Evolutionary conservation across 2,888 invertebrate species (phyloP), one percentile per base, ranked within the genome.

Genomic region (Psylliodes chrysocephalus): DNA sequence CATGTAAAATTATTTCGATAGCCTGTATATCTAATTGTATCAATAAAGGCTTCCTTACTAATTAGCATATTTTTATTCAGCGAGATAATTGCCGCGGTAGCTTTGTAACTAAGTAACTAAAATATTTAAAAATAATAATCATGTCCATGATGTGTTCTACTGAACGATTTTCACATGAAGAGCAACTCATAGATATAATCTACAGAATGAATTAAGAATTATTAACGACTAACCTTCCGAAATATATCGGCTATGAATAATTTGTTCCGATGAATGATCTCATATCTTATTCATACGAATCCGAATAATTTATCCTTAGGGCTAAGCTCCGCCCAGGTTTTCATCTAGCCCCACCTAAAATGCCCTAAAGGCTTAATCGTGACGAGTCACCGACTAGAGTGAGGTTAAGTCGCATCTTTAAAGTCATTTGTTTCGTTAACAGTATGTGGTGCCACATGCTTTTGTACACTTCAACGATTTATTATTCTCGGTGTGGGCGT

Each of bases 401-500:
- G 46, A 63, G 55, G 64, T 64, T 64, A 53, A 60, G 64, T 49
- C 40, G 47, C 49, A 63, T 63, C 54, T 60, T 14, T 38, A 40
- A 35, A 51, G 56, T 63, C 66, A 56, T 63, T 63, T 66, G 59
- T 66, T 60, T 60, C 60, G 35, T 25, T 55, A 66, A 49, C 66
- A 47, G 66, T 64, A 64, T 60, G 63, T 66, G 66, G 63, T 63
- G 62, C 28, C 49, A 49, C 49, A 49, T 49, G 49, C 49, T 49
- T 49, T 49, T 49, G 15, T 49, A 30, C 30, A 15, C 19, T 49
- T 49, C 14, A 28, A 49, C 28, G 12, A 49, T 49, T 49, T 49
- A 49, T 49, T 28, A 49, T 25, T 17, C 14, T 28, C 25, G 4
- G 49, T 49, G 49, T 49, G 30, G 49, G 49, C 49, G 49, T 49